These are phyloP conservation scores for Recurvirostra avosetta DNA, from an alignment of 2,113 vertebrate genomes.

Conservation along the genomic window DNA sequence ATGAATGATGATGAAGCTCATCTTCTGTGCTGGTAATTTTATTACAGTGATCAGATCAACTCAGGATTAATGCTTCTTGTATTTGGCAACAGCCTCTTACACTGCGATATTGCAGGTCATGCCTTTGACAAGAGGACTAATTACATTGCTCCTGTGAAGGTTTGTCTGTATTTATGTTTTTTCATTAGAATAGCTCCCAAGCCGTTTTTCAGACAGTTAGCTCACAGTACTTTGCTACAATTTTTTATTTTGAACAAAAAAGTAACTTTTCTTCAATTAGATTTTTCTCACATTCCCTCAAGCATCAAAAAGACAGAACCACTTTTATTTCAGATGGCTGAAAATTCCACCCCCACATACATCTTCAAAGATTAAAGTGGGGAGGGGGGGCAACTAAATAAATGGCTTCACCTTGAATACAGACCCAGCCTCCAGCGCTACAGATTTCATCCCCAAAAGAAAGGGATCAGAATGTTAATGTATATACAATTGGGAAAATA, in stretches of 20 bases:
- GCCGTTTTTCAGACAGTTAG: not conserved
- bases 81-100: not conserved
- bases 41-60: not conserved
- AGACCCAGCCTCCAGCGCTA: not conserved
- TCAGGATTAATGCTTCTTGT: not conserved
- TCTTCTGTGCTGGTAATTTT: not conserved
- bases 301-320: not conserved
- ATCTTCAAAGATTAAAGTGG: not conserved
- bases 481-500: not conserved
- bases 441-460: not conserved
- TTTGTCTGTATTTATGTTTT: not conserved
- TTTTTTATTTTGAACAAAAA: not conserved
- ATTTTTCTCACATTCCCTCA: not conserved
- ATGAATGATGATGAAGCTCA: not conserved
- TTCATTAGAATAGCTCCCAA: not conserved
- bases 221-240: not conserved
- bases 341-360: not conserved
- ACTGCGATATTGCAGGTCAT: not conserved
- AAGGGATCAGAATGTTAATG: not conserved
- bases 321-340: not conserved
- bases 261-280: not conserved
- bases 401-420: not conserved
- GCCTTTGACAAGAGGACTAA: not conserved
- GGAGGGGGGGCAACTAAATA: not conserved
- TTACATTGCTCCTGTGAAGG: not conserved